Percentiles rank a stretch among this genome's conserved stretches.
These are phyloP conservation scores for Zosterops japonicus DNA, from an alignment of 2,113 vertebrate species.

Conservation along the genomic window DNA sequence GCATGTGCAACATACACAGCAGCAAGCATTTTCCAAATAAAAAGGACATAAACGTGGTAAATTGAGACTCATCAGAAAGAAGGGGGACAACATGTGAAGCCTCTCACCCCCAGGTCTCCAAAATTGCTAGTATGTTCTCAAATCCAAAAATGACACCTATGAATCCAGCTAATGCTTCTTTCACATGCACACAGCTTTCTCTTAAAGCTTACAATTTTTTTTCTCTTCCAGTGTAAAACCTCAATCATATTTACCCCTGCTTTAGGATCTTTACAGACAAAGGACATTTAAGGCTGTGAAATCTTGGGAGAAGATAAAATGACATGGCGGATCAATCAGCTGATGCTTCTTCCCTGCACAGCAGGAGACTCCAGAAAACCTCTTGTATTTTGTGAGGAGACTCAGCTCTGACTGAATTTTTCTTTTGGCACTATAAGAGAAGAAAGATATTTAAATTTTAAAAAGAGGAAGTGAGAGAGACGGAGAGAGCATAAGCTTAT, in stretches of 20 bases:
- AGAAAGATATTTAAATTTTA: constrained; percentile 29
- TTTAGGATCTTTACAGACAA: constrained; percentile 40
- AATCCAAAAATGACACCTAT: constrained; percentile 39
- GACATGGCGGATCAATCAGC: constrained; percentile 32
- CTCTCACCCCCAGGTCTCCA: constrained; percentile 10
- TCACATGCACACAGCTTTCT: background rate
- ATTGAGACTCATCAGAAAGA: background rate
- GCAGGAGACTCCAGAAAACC: constrained; percentile 39
- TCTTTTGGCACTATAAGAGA: constrained; percentile 19
- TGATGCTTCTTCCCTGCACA: constrained; percentile 47
- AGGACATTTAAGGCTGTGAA: constrained; percentile 26
- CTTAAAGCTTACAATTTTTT: background rate
- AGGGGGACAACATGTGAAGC: background rate
- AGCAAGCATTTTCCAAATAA: background rate
- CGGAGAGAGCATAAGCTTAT: background rate
- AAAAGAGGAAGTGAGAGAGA: background rate
- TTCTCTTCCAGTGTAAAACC: background rate
- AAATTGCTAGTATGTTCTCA: constrained; percentile 15
- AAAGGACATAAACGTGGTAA: background rate
- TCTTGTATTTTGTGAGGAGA: background rate
- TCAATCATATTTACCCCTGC: constrained; percentile 40
- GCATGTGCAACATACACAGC: background rate
- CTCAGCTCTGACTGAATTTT: constrained; percentile 11
- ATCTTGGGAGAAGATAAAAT: constrained; percentile 32
- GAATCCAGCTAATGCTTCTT: constrained; percentile 28